These are phyloP conservation scores for Drosophila cardini DNA, from an alignment of 1,140 invertebrate species.

Conservation along the genomic window DNA sequence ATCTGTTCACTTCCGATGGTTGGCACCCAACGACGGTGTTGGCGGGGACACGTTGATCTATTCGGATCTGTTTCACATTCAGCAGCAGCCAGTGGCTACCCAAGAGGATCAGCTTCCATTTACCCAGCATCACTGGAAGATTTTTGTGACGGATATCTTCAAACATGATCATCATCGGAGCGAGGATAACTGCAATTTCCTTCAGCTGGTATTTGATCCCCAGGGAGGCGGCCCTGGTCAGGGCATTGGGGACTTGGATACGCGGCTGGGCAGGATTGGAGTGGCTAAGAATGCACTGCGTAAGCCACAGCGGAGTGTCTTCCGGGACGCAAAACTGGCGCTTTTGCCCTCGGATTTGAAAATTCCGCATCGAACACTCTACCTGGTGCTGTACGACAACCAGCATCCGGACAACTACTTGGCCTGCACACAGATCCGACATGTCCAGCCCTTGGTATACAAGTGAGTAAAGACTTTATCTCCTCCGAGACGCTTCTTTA, in stretches of 20 bases:
- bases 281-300: conserved; percentile 87
- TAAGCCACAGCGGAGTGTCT: conserved; percentile 86
- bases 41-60: conserved; percentile 91
- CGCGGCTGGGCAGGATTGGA: conserved; percentile 90
- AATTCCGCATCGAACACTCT: conserved; percentile 90
- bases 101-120: conserved; percentile 20
- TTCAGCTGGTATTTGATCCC: conserved; percentile 94
- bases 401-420: conserved; percentile 91
- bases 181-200: conserved; percentile 91
- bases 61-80: conserved; percentile 89
- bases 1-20: conserved; percentile 92
- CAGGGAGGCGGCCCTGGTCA: conserved; percentile 88
- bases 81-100: conserved; percentile 72
- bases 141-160: conserved; percentile 95
- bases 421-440: conserved; percentile 92
- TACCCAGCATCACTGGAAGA: conserved; percentile 92
- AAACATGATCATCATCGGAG: conserved; percentile 90
- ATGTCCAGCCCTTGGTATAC: conserved; percentile 87
- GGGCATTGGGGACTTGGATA: conserved; percentile 92
- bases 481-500: background rate
- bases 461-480: conserved; percentile 87
- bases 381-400: conserved; percentile 93
- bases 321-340: conserved; percentile 88
- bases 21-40: conserved; percentile 87
- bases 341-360: conserved; percentile 89